Percentiles rank a stretch among this genome's conserved stretches.
phyloP scores from a whole-genome alignment of 2,113 vertebrate genomes.

The Misgurnus anguillicaudatus region DNA sequence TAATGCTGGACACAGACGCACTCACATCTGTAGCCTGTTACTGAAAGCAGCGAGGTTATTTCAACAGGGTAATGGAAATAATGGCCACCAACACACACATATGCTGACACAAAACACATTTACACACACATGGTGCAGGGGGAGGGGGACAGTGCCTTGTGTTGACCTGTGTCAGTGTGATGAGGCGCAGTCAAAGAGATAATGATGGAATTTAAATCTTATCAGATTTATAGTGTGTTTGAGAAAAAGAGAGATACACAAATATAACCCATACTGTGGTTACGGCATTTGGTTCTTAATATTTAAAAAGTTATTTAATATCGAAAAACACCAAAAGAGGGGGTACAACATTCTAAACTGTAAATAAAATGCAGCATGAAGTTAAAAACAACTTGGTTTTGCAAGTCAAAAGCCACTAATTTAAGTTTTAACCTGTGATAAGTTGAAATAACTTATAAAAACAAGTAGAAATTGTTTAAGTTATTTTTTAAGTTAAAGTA shows the following conservation, averaged over 20 bases:
- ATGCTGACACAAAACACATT: conserved; percentile 27
- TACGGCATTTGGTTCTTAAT: no score
- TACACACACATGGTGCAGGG: conserved; percentile 15
- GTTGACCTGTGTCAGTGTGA: conserved; percentile 31
- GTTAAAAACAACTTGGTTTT: no score
- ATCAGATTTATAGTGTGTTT: conserved; percentile 1
- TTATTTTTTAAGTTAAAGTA: no score
- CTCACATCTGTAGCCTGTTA: conserved; percentile 52
- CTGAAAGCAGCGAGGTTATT: conserved; percentile 46
- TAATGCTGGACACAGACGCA: conserved; percentile 42
- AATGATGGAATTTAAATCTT: conserved; percentile 28
- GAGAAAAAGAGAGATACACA: neutral
- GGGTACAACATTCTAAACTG: no score
- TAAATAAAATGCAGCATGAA: no score
- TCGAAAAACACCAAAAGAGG: no score
- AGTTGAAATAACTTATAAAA: no score
- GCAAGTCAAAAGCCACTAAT: no score
- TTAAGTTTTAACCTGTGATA: no score
- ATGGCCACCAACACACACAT: conserved; percentile 38
- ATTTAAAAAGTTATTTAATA: no score
- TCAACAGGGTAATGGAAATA: conserved; percentile 48
- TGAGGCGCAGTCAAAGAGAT: conserved; percentile 28
- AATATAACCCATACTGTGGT: neutral
- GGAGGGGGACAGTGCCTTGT: conserved; percentile 20
- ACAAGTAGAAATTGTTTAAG: no score